Percentiles rank a stretch among this genome's conserved stretches.
Conservation (phyloP, 2,113 vertebrate species). For the Probosciger aterrimus region DNA sequence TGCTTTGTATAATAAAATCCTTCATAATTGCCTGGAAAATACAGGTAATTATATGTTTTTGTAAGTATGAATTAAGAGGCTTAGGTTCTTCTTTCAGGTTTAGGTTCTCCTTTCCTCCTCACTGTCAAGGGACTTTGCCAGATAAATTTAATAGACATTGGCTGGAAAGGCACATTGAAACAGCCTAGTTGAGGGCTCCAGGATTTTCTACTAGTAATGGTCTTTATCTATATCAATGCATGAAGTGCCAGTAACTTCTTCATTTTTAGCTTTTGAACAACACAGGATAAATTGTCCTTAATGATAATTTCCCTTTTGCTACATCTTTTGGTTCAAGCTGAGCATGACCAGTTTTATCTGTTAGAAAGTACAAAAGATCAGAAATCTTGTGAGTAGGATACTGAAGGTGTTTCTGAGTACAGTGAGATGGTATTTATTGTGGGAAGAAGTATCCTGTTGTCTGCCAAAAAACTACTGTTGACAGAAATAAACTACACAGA, state of each 20-base stretch:
- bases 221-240: background rate
- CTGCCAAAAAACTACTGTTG: background rate
- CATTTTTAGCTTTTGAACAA: background rate
- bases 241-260: background rate
- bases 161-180: background rate
- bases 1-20: constrained; percentile 1
- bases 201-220: background rate
- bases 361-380: background rate
- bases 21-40: background rate
- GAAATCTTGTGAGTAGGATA: background rate
- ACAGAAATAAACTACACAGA: background rate
- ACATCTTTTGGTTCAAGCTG: background rate
- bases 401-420: background rate
- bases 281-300: background rate
- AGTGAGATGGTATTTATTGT: background rate
- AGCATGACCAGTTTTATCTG: background rate
- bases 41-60: background rate
- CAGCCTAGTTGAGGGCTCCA: background rate
- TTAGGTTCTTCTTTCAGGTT: background rate
- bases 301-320: background rate
- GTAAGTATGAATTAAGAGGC: background rate
- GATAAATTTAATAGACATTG: background rate
- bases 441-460: background rate
- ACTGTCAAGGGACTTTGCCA: background rate
- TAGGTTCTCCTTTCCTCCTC: background rate